Percentiles rank a stretch among this genome's conserved stretches.
Evolutionary conservation across 2,113 vertebrate genomes (phyloP).

Genomic region (Chrysochloris asiatica): DNA sequence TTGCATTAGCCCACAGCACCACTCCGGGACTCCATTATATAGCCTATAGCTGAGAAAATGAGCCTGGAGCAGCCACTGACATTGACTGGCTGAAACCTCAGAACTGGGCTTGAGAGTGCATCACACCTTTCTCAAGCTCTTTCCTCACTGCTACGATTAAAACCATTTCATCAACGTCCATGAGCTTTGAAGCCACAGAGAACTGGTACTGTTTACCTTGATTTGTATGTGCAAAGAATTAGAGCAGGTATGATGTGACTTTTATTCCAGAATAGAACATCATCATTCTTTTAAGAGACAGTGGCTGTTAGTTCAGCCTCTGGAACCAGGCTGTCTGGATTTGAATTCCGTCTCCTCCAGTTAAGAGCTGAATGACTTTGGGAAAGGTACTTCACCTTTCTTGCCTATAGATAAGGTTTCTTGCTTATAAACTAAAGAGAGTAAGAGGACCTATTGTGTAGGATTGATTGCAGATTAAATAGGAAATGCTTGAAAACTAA

Average conservation of each 20-base stretch:
- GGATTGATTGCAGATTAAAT: not conserved
- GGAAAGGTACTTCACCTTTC: not conserved
- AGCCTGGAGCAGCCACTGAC: not conserved
- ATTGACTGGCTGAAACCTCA: not conserved
- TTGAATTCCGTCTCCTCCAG: not conserved
- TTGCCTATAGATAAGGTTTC: not conserved
- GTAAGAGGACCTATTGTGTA: not conserved
- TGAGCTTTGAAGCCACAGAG: not conserved
- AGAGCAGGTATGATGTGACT: not conserved
- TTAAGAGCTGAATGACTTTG: not conserved
- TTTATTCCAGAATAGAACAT: not conserved
- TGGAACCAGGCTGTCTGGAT: not conserved
- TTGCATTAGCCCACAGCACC: too few relatives aligned
- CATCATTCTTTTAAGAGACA: not conserved
- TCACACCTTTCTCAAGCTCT: not conserved
- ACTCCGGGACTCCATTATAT: too few relatives aligned
- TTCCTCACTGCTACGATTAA: not conserved
- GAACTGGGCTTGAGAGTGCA: not conserved
- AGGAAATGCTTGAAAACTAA: not conserved
- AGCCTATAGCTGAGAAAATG: too few relatives aligned
- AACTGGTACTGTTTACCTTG: not conserved
- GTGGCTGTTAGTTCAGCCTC: not conserved
- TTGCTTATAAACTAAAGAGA: slow-evolving; percentile 21
- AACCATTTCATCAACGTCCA: not conserved
- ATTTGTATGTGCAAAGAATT: not conserved